Percentiles rank a stretch among this genome's conserved stretches.
Evolutionary conservation across 2,113 vertebrate genomes (phyloP).

Genomic region (Dipodomys ordii): DNA sequence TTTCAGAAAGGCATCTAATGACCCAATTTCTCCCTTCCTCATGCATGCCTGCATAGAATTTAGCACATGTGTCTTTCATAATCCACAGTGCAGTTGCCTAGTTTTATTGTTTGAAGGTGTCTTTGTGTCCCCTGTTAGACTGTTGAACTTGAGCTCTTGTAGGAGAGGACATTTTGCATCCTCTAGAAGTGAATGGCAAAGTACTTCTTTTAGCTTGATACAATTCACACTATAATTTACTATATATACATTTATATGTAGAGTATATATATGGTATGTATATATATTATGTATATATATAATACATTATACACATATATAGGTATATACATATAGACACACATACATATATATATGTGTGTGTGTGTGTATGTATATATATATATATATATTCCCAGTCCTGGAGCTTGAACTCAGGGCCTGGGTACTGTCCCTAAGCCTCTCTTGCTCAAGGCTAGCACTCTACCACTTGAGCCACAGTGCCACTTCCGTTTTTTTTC

Average conservation of each 20-base stretch:
- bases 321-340: too few species aligned
- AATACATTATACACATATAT: too few species aligned
- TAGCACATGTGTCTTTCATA: too few species aligned
- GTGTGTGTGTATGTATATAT: too few species aligned
- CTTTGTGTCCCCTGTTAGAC: not conserved
- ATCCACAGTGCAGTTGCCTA: too few species aligned
- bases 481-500: too few species aligned
- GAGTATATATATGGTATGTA: not conserved
- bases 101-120: not conserved
- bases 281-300: not conserved
- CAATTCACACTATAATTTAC: not conserved
- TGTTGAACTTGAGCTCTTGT: not conserved
- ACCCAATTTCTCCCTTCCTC: not conserved
- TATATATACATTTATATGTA: not conserved
- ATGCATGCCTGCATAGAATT: rapidly evolving
- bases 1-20: not conserved
- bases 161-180: not conserved
- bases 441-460: too few species aligned
- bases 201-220: not conserved
- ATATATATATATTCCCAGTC: not conserved
- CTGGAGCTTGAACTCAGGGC: too few species aligned
- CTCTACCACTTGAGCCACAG: too few species aligned
- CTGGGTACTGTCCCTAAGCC: too few species aligned
- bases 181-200: not conserved
- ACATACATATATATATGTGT: too few species aligned